Base-by-base conservation (phyloP, 2,113 vertebrate species). In the Melanerpes formicivorus region DNA sequence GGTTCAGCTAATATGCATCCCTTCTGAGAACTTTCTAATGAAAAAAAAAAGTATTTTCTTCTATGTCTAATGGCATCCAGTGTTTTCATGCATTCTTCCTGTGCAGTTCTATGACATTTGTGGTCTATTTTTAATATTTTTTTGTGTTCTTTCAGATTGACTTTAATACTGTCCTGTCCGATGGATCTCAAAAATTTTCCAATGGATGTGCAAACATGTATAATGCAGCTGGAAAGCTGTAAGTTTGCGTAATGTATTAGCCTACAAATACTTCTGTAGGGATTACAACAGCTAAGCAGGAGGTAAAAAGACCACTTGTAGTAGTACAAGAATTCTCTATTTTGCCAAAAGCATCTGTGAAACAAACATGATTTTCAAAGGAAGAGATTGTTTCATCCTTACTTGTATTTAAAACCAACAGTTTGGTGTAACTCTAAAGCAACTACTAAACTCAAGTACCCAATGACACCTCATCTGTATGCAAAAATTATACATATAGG, bases 151-250 rank as follows among this genome's bases (percentile, higher is more conserved):
- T 98, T 96, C 97, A 99, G 99, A 90, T 97, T 99, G 90, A 99
- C 99, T 26, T 97, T 99, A 96, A 99, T 98, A 42, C 97, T 99
- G 52, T 99, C 99, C 42, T 99, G 99, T 94, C 99, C 99, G 11
- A 99, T 99, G 99, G 99, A 99, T 96, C 98, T 99, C 64, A 99
- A 99, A 95, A 99, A 99, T 97, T 99, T 99, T 94, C 99, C 99
- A 18, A 99, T 99, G 99, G 99, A 99, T 80, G 98, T 99, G 42
- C 99, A 99, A 97, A 99, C 99, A 14, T 99, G 99, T 94, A 99
- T 99, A 96, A 99, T 99, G 99, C 99, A 99, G 96, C 96, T 99
- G 94, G 99, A 99, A 97, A 99, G 99, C 94, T 99, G 99, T 99
- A 97, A 99, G 99, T 99, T 84, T 86, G 56, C 12, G 27, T 50